phyloP scores from a whole-genome alignment of 2,888 invertebrate genomes.

The Lepidonotus clava region DNA sequence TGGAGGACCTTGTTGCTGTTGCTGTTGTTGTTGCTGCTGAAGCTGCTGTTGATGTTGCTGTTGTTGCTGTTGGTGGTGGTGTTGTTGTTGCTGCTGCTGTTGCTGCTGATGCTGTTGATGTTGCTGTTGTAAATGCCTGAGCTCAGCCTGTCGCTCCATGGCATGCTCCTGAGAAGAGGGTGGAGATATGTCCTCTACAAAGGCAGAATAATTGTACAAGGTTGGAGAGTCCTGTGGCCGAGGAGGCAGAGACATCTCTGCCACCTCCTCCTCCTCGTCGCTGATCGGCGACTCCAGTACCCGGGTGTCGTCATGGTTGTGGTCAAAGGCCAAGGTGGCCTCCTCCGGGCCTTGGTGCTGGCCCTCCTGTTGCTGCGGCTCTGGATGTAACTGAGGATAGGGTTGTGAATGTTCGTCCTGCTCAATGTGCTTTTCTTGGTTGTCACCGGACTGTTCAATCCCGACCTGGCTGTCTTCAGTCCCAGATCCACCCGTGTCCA shows the following conservation, averaged over 20 bases:
- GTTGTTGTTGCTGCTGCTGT: conserved; percentile 14
- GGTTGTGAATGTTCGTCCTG: neutral
- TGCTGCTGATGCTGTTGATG: neutral
- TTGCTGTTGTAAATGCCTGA: conserved; percentile 23
- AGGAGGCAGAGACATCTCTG: conserved; percentile 39
- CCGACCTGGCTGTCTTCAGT: neutral
- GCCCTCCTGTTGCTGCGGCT: neutral
- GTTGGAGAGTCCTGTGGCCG: conserved; percentile 55
- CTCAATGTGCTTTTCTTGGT: neutral
- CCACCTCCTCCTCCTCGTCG: conserved; percentile 49
- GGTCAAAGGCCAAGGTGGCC: neutral
- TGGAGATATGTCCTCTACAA: conserved; percentile 39
- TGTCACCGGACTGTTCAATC: neutral
- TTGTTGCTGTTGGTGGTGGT: conserved; percentile 9
- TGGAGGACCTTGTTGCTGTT: neutral
- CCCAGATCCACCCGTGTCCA: neutral
- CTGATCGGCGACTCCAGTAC: conserved; percentile 53
- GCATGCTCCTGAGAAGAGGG: conserved; percentile 46
- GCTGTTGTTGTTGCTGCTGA: conserved; percentile 39
- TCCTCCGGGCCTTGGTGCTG: neutral
- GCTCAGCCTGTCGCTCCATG: conserved; percentile 12
- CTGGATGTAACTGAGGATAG: neutral
- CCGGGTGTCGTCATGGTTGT: conserved; percentile 35
- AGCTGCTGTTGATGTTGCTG: conserved; percentile 36
- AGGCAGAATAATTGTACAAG: conserved; percentile 16